phyloP scores from a whole-genome alignment of 2,797 vertebrate genomes.

The Trachops cirrhosus region DNA sequence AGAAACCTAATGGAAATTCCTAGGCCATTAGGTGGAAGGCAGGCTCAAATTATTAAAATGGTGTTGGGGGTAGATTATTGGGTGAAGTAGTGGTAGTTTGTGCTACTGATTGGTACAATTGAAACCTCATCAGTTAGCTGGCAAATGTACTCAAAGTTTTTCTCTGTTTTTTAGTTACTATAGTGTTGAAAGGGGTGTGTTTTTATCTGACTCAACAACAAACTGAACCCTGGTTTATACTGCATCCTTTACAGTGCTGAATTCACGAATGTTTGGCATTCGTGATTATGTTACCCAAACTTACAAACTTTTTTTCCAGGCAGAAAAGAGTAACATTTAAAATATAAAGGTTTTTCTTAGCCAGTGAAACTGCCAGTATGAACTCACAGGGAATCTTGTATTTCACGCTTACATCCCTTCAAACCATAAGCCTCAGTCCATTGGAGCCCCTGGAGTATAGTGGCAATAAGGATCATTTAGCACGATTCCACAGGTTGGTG shows the following conservation, averaged over 20 bases:
- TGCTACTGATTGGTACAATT: neutral
- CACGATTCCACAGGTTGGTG: neutral
- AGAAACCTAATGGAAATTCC: slow-evolving; percentile 7
- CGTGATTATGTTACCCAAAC: neutral
- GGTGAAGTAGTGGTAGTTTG: neutral
- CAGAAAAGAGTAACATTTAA: neutral
- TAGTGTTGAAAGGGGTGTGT: neutral
- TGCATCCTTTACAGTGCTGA: neutral
- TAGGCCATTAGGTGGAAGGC: neutral
- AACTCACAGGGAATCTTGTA: neutral
- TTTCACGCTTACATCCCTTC: neutral
- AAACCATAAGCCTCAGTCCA: neutral
- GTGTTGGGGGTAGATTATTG: neutral
- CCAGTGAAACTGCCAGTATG: neutral
- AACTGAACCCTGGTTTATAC: neutral
- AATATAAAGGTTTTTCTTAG: neutral
- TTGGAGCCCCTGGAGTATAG: neutral
- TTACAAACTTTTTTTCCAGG: neutral
- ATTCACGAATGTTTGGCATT: neutral
- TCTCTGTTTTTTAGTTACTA: neutral
- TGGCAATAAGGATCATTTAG: neutral
- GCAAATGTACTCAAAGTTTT: neutral
- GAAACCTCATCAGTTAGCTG: neutral
- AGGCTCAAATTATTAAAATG: neutral
- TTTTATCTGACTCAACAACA: neutral